These are phyloP conservation scores for Heliothis virescens DNA, from an alignment of 1,140 invertebrate genomes.

Conservation along the genomic window DNA sequence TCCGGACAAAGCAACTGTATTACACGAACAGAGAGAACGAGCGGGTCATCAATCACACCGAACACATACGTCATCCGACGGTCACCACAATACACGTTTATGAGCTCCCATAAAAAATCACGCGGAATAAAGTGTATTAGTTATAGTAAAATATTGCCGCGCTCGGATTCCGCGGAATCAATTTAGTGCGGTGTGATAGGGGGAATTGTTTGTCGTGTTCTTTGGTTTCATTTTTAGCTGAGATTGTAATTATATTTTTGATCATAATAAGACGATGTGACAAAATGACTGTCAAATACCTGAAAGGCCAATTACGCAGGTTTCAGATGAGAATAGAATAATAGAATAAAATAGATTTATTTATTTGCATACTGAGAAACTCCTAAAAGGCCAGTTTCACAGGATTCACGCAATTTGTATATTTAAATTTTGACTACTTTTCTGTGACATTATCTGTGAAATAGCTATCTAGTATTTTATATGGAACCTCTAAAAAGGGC, in stretches of 20 bases:
- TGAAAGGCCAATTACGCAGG: too few species aligned
- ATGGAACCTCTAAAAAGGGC: too few species aligned
- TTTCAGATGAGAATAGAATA: too few species aligned
- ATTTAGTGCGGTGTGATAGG: constrained; percentile 16
- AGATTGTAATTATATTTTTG: background rate
- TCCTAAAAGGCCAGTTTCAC: too few species aligned
- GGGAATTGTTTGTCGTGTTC: background rate
- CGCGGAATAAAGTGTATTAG: constrained; percentile 16
- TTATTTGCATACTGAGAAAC: too few species aligned
- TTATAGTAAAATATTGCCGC: constrained; percentile 25
- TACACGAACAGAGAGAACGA: background rate
- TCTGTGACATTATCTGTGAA: too few species aligned
- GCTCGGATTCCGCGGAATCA: constrained; percentile 1
- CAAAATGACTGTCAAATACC: too few species aligned
- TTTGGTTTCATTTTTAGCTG: background rate
- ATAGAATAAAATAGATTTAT: too few species aligned
- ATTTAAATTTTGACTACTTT: too few species aligned
- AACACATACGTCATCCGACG: constrained; percentile 19
- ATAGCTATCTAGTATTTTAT: too few species aligned
- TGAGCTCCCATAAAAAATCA: constrained; percentile 28
- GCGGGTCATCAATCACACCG: constrained; percentile 12
- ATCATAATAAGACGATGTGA: background rate
- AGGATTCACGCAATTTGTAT: too few species aligned
- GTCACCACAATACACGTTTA: constrained; percentile 32
- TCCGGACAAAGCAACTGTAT: constrained; percentile 19